Evolutionary conservation across 2,113 vertebrate species (phyloP).

Genomic region (Alaudala cheleensis): DNA sequence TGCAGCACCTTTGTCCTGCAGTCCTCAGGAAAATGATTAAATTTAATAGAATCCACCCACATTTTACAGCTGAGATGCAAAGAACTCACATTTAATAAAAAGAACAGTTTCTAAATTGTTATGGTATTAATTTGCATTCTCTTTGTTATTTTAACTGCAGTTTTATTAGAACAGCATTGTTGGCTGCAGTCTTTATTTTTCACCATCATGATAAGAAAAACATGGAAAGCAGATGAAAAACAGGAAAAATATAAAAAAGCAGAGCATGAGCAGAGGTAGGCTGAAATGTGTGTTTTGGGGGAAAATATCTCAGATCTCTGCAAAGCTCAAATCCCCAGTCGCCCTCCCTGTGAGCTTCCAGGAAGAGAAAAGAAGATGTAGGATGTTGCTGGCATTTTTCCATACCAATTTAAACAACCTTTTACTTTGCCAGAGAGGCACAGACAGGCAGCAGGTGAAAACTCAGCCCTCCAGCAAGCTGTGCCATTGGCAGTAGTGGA

Average conservation of each 20-base stretch:
- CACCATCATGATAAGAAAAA: background rate
- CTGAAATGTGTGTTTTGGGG: background rate
- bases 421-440: background rate
- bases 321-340: background rate
- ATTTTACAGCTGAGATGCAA: background rate
- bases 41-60: conserved; percentile 22
- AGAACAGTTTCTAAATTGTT: background rate
- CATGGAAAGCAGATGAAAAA: background rate
- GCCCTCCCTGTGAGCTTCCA: background rate
- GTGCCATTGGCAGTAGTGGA: background rate
- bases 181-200: background rate
- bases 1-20: background rate
- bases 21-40: background rate
- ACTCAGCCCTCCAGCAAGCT: background rate
- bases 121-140: conserved; percentile 25
- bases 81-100: conserved; percentile 34
- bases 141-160: conserved; percentile 8
- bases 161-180: background rate
- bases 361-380: background rate
- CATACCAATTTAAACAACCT: background rate
- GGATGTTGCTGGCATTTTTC: conserved; percentile 5
- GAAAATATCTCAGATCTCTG: conserved; percentile 3
- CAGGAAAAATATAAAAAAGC: background rate
- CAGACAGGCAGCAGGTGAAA: background rate
- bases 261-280: background rate